A percentile compares a stretch with the other conserved stretches of the same genome.
Conservation (phyloP, 1,140 invertebrate species). For the Sinonovacula constricta region DNA sequence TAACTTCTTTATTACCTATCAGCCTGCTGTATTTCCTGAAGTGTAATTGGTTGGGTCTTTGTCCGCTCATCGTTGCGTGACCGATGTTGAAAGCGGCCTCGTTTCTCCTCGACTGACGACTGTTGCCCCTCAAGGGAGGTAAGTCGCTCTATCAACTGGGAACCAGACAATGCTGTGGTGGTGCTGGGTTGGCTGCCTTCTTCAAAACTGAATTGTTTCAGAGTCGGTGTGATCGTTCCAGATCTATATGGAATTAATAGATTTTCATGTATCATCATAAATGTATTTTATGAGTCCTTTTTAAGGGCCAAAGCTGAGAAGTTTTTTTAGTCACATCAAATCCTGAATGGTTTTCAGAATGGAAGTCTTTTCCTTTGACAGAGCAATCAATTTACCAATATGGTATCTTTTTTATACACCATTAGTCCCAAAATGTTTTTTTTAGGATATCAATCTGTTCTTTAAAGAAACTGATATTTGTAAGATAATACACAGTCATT, state of each 20-base stretch:
- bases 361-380: too few relatives aligned
- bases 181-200: conserved; percentile 6
- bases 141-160: conserved; percentile 47
- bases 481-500: too few relatives aligned
- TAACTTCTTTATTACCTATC: conserved; percentile 45
- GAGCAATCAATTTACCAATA: too few relatives aligned
- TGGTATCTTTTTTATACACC: too few relatives aligned
- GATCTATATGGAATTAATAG: conserved; percentile 33
- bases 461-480: too few relatives aligned
- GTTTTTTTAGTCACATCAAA: too few relatives aligned
- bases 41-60: conserved; percentile 41
- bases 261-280: too few relatives aligned
- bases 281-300: too few relatives aligned
- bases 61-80: conserved; percentile 26
- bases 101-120: conserved; percentile 24
- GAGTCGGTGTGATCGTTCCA: conserved; percentile 36
- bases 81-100: conserved; percentile 16
- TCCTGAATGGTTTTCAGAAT: too few relatives aligned
- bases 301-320: too few relatives aligned
- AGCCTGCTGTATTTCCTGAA: conserved; percentile 35
- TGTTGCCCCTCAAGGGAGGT: conserved; percentile 38
- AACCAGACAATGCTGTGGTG: conserved; percentile 31
- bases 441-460: too few relatives aligned
- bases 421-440: too few relatives aligned
- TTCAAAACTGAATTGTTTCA: conserved; percentile 47